phyloP scores from a whole-genome alignment of 1,140 invertebrate species.

The Potamilus streckersoni region DNA sequence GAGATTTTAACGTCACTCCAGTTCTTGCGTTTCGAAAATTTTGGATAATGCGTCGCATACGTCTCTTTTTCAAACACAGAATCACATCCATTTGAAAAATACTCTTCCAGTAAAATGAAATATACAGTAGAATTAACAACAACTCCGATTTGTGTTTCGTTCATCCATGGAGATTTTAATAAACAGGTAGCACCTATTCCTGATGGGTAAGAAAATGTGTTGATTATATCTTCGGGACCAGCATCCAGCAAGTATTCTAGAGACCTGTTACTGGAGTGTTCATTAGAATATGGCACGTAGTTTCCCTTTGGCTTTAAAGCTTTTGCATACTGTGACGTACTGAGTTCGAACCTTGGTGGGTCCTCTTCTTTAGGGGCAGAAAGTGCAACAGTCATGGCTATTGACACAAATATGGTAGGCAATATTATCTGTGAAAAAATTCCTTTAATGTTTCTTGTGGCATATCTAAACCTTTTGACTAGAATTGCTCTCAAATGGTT shows the following conservation, averaged over 20 bases:
- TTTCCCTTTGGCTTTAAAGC: slow-evolving; percentile 16
- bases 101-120: too few relatives aligned
- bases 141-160: too few relatives aligned
- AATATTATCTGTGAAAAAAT: slow-evolving; percentile 26
- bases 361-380: slow-evolving; percentile 17
- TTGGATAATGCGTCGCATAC: too few relatives aligned
- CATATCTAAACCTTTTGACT: slow-evolving; percentile 11
- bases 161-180: neutral
- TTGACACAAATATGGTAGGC: slow-evolving; percentile 26
- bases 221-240: neutral
- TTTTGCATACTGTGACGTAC: slow-evolving; percentile 15
- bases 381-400: slow-evolving; percentile 30
- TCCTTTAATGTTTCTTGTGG: slow-evolving; percentile 13
- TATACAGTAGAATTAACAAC: too few relatives aligned
- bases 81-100: too few relatives aligned
- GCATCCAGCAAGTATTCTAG: neutral
- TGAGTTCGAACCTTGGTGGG: slow-evolving; percentile 8
- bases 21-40: too few relatives aligned
- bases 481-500: slow-evolving; percentile 17
- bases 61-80: too few relatives aligned
- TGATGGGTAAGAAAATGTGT: slow-evolving; percentile 19
- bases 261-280: neutral
- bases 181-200: slow-evolving; percentile 22
- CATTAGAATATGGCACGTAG: slow-evolving; percentile 21
- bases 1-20: too few relatives aligned